Percentiles rank a stretch among this genome's conserved stretches.
Conservation (phyloP, 2,113 vertebrate species). For the Hyperoodon ampullatus region DNA sequence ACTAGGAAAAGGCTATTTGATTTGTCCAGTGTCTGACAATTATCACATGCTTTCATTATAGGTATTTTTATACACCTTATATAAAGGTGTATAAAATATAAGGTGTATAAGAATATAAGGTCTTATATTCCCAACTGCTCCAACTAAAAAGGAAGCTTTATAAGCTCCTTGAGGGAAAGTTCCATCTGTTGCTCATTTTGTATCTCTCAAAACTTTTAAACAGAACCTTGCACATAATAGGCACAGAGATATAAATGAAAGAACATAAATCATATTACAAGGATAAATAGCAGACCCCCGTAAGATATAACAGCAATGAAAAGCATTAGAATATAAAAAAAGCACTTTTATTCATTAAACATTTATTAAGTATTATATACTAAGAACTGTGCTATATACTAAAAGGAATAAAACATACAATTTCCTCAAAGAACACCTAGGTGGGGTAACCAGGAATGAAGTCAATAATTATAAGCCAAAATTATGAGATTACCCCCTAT, state of each 20-base stretch:
- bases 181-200: conserved; percentile 47
- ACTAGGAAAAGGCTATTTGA: conserved; percentile 57
- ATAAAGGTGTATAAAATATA: too few relatives aligned
- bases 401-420: neutral
- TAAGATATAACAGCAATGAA: conserved; percentile 27
- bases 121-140: conserved; percentile 40
- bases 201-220: conserved; percentile 59
- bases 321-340: conserved; percentile 40
- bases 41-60: conserved; percentile 36
- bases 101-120: too few relatives aligned
- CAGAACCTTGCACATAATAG: conserved; percentile 21
- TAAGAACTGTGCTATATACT: conserved; percentile 21
- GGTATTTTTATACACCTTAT: conserved; percentile 40
- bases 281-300: conserved; percentile 16
- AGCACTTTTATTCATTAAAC: conserved; percentile 58
- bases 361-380: conserved; percentile 43
- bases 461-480: conserved; percentile 21
- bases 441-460: neutral
- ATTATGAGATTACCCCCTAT: neutral
- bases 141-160: conserved; percentile 64
- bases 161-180: conserved; percentile 46
- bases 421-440: neutral
- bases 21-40: conserved; percentile 44
- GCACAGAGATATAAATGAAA: conserved; percentile 36
- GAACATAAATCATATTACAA: conserved; percentile 53